Evolutionary conservation across 2,797 vertebrate genomes (phyloP).

Genomic region (Halcyon smyrnensis): DNA sequence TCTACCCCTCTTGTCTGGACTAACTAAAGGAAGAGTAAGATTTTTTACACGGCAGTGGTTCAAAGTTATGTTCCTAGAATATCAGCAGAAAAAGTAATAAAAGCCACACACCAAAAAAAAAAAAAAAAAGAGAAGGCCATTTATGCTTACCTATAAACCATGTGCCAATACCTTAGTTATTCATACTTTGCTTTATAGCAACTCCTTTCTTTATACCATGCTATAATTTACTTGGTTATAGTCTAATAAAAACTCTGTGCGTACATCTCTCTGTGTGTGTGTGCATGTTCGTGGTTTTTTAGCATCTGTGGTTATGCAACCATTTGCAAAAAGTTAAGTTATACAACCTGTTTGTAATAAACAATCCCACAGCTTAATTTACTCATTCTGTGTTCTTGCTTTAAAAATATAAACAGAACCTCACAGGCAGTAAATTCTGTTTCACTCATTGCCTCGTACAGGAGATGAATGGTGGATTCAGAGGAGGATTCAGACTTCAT

Average conservation of each 20-base stretch:
- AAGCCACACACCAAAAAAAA: background rate
- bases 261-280: background rate
- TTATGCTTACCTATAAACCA: background rate
- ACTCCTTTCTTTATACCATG: background rate
- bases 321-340: background rate
- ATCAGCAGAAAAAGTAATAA: background rate
- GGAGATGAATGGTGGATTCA: background rate
- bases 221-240: background rate
- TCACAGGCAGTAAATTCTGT: background rate
- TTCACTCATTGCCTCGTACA: background rate
- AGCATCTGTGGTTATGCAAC: background rate
- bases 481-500: background rate
- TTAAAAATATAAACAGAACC: background rate
- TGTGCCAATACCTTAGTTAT: background rate
- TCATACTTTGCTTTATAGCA: background rate
- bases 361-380: background rate
- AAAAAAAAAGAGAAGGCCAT: background rate
- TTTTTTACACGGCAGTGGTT: background rate
- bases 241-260: background rate
- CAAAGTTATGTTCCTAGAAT: background rate
- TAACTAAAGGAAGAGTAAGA: background rate
- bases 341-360: background rate
- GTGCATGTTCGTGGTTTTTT: background rate
- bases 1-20: background rate
- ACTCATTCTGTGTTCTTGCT: background rate